A percentile compares a stretch with the other conserved stretches of the same genome.
Evolutionary conservation across 2,888 invertebrate genomes (phyloP).

Genomic region (Agrypnus murinus): DNA sequence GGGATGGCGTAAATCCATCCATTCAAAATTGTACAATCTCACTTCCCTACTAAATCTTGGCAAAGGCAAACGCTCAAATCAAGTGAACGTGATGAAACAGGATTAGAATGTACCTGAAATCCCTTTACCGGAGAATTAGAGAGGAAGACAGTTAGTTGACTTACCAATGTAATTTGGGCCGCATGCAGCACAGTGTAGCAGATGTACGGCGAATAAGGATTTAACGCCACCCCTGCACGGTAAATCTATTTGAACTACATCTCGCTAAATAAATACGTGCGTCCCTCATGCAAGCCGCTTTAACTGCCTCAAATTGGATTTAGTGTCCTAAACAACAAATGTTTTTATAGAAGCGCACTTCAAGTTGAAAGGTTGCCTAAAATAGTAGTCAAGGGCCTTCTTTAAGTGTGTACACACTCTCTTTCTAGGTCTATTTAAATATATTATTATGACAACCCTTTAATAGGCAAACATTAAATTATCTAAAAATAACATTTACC

Average conservation of each 20-base stretch:
- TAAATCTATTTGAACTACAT: constrained; percentile 37
- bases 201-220: constrained; percentile 28
- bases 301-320: constrained; percentile 26
- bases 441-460: constrained; percentile 20
- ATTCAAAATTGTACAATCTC: constrained; percentile 15
- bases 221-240: constrained; percentile 28
- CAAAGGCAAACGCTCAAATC: constrained; percentile 20
- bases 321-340: constrained; percentile 20
- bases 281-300: constrained; percentile 18
- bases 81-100: constrained; percentile 20
- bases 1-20: constrained; percentile 14
- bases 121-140: constrained; percentile 8
- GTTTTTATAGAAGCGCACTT: constrained; percentile 21
- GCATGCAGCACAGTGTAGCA: constrained; percentile 20
- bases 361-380: background rate
- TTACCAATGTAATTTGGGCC: constrained; percentile 27
- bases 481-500: constrained; percentile 13
- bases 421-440: background rate
- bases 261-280: constrained; percentile 29
- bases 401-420: background rate
- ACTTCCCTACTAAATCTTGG: constrained; percentile 15
- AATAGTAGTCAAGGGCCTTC: constrained; percentile 14
- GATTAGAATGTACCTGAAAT: constrained; percentile 30
- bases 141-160: constrained; percentile 25
- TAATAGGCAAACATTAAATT: background rate